Evolutionary conservation across 2,888 invertebrate genomes (phyloP), one percentile per base, ranked within the genome.

Genomic region (Pammene aurita): DNA sequence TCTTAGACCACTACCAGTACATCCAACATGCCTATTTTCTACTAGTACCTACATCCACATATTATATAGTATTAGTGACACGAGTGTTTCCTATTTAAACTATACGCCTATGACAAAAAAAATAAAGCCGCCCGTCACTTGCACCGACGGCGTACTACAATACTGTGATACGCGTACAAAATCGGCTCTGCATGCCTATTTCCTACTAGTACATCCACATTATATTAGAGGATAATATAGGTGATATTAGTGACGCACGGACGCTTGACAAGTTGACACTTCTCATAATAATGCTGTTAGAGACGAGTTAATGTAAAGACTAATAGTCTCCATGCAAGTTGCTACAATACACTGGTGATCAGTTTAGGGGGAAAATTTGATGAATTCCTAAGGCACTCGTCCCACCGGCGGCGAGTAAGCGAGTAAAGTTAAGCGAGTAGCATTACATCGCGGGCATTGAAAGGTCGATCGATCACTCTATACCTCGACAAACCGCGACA

Each of bases 211-310:
- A 18, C 50, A 54, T 34, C 26, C 50, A 26, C 50, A 50, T 54
- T 34, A 54, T 34, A 54, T 54, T 13, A 54, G 13, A 54, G 54
- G 54, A 54, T 7, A 54, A 54, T 34, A 54, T n/a, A n/a, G 54
- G n/a, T 11, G 52, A 52, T 54, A 54, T 54, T 54, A 54, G 54
- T 54, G 54, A 54, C n/a, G 54, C 54, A 54, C 54, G 34, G 34
- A 35, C 54, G 34, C 34, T 9, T 54, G 54, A 54, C 54, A 35
- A n/a, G 38, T 44, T n/a, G 56, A 35, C 54, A 35, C n/a, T 54
- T 54, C n/a, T 54, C 54, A 54, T 54, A 54, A 54, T 34, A 54
- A 54, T 52, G 26, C 13, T 26, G 54, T 0, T 13, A 26, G 52
- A 52, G 52, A 52, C 52, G 5, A 34, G n/a, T 54, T 0, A 50